Evolutionary conservation across 2,888 invertebrate genomes (phyloP), one percentile per base, ranked within the genome.

Genomic region (Tridacna crocea): DNA sequence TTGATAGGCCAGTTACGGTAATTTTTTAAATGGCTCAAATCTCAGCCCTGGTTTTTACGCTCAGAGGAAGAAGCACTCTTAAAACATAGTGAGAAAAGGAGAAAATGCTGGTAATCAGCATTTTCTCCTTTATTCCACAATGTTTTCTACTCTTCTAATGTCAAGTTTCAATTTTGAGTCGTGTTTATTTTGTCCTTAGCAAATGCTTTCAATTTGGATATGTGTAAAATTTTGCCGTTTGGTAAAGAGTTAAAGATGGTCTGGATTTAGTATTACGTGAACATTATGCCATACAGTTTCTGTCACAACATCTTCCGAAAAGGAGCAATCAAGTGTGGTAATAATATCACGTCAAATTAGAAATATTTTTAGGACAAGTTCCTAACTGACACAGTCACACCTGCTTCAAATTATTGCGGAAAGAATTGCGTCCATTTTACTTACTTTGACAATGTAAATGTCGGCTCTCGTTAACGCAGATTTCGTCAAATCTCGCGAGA

Each of bases 381-480:
- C 74, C 81, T 77, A 46, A 26, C 58, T 75, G 82, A 77, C 82
- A 73, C n/a, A 4, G 63, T 84, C 79, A 84, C 84, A 84, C 84
- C 84, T 84, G 84, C 80, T 84, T 82, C 78, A 51, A 80, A 84
- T 84, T 84, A 84, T 75, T 82, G 82, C 58, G 65, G 77, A 75
- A 55, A 74, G 63, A 75, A 76, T 78, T 68, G 68, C 66, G 55
- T 47, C 55, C 65, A 65, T 61, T 55, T 70, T 70, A 70, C 70
- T 70, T 70, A 70, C 80, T 66, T 61, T 66, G 80, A 84, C 84
- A 84, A 72, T 80, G 84, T 84, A 82, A 84, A 82, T 47, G 84
- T 79, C 84, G 70, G 27, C 68, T 55, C 74, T 36, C n/a, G 66
- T 84, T 82, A 77, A 72, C 70, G 72, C 79, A 78, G 63, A 72